Evolutionary conservation across 2,888 invertebrate species (phyloP).

Genomic region (Gasteruption jaculator): DNA sequence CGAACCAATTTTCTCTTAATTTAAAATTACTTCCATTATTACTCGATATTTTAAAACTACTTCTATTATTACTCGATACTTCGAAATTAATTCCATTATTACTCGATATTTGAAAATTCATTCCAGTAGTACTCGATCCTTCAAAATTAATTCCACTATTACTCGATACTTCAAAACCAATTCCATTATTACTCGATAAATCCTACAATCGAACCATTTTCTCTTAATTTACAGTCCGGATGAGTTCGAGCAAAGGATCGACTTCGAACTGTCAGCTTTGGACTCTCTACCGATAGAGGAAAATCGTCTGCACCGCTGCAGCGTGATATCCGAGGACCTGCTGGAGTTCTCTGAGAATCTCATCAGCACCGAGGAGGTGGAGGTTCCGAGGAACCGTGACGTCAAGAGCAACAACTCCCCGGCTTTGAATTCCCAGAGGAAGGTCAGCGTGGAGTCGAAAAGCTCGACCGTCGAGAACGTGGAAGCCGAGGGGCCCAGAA

Average conservation of each 20-base stretch:
- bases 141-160: no score
- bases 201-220: neutral
- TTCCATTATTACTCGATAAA: no score
- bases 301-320: slow-evolving; percentile 37
- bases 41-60: no score
- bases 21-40: no score
- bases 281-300: slow-evolving; percentile 56
- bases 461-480: slow-evolving; percentile 24
- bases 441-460: slow-evolving; percentile 30
- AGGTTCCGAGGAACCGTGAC: slow-evolving; percentile 5
- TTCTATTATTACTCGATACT: no score
- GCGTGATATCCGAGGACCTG: slow-evolving; percentile 44
- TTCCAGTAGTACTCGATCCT: no score
- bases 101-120: no score
- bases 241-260: slow-evolving; percentile 62
- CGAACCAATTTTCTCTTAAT: no score
- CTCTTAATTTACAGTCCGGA: slow-evolving; percentile 42
- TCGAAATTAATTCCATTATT: no score
- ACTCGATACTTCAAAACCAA: no score
- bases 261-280: slow-evolving; percentile 59
- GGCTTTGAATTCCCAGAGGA: slow-evolving; percentile 23
- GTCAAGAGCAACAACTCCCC: slow-evolving; percentile 21
- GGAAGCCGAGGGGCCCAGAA: slow-evolving; percentile 27
- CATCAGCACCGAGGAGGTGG: slow-evolving; percentile 32
- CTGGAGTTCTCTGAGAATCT: slow-evolving; percentile 44